These are phyloP conservation scores for Brotula barbata DNA, from an alignment of 2,797 vertebrate species.

Conservation along the genomic window DNA sequence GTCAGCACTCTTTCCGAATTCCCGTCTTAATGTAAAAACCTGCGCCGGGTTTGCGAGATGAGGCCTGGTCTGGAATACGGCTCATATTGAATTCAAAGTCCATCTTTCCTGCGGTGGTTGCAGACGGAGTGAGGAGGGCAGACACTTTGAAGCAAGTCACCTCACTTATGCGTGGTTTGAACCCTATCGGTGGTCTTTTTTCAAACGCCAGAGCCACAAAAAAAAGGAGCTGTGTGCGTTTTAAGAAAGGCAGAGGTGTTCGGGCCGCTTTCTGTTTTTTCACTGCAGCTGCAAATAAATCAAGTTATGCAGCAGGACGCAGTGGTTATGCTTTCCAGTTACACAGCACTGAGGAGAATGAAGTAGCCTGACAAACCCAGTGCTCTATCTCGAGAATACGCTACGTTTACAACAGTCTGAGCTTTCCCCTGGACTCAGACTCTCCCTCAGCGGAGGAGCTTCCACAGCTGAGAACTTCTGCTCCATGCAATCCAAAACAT, in stretches of 20 bases:
- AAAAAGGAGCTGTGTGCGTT: constrained; percentile 3
- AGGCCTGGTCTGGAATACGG: constrained; percentile 53
- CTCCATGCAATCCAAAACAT: constrained; percentile 35
- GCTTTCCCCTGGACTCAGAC: constrained; percentile 11
- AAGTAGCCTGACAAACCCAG: constrained; percentile 35
- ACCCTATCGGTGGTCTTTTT: constrained; percentile 6
- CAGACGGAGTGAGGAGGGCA: constrained; percentile 27
- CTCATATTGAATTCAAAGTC: constrained; percentile 35
- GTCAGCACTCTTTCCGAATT: constrained; percentile 65
- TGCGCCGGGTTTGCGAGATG: constrained; percentile 30
- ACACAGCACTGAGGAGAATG: constrained; percentile 41
- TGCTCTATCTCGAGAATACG: constrained; percentile 28
- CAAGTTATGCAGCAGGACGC: constrained; percentile 6
- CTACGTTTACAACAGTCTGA: constrained; percentile 32
- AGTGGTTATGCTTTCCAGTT: constrained; percentile 38
- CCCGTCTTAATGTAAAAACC: constrained; percentile 66
- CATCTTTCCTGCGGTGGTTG: constrained; percentile 35
- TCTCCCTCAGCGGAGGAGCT: constrained; percentile 30
- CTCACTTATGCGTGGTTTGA: constrained; percentile 4
- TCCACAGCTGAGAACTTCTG: constrained; percentile 31
- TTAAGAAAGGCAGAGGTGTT: not conserved
- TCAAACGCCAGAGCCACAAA: constrained; percentile 4
- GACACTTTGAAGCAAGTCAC: not conserved
- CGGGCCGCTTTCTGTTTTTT: constrained; percentile 1
- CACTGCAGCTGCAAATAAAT: constrained; percentile 6